Percentiles rank a stretch among this genome's conserved stretches.
Evolutionary conservation across 2,888 invertebrate species (phyloP).

Genomic region (Dendrolimus pini): DNA sequence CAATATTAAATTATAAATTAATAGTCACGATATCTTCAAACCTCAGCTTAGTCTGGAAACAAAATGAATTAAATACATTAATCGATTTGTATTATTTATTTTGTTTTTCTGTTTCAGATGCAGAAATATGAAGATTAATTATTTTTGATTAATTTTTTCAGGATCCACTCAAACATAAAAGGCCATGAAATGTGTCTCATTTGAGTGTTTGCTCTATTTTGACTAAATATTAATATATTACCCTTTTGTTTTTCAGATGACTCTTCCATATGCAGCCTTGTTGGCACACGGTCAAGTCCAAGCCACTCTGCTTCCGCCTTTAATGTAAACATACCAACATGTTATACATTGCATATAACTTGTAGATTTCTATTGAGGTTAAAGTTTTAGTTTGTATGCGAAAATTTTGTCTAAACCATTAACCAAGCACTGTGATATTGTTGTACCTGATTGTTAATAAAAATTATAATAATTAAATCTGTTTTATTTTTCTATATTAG

Average conservation of each 20-base stretch:
- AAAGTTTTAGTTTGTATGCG: conserved; percentile 10
- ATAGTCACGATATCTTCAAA: conserved; percentile 18
- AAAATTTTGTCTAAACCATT: conserved; percentile 6
- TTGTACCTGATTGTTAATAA: conserved; percentile 7
- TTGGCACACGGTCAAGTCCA: conserved; percentile 81
- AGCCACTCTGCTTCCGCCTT: conserved; percentile 79
- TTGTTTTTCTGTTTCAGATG: conserved; percentile 72
- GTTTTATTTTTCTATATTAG: neutral
- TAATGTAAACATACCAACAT: conserved; percentile 61
- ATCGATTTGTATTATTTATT: conserved; percentile 48
- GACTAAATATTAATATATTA: conserved; percentile 48
- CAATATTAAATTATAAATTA: neutral
- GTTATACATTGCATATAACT: conserved; percentile 41
- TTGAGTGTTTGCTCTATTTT: conserved; percentile 58
- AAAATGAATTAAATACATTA: conserved; percentile 27
- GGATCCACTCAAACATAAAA: conserved; percentile 48
- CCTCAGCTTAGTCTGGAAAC: conserved; percentile 57
- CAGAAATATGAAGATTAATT: conserved; percentile 60
- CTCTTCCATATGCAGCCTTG: conserved; percentile 76
- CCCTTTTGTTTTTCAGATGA: conserved; percentile 76
- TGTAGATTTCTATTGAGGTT: conserved; percentile 32
- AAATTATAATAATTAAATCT: neutral
- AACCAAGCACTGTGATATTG: conserved; percentile 30
- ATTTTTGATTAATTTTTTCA: conserved; percentile 43
- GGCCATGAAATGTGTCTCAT: conserved; percentile 34